Percentiles rank a stretch among this genome's conserved stretches.
These are phyloP conservation scores for Nephila pilipes DNA, from an alignment of 1,140 invertebrate genomes.

Conservation along the genomic window DNA sequence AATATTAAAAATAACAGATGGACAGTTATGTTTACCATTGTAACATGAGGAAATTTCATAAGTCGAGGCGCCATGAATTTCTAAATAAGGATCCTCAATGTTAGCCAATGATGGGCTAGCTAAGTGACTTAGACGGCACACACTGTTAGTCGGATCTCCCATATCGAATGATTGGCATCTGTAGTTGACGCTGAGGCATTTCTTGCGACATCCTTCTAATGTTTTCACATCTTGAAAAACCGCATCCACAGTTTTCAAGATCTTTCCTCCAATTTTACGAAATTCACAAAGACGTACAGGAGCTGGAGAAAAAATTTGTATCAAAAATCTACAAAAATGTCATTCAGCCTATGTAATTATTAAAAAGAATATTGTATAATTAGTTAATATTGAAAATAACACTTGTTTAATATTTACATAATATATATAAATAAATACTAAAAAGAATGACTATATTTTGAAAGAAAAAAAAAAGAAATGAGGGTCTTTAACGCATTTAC, in stretches of 20 bases:
- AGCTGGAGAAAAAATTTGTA: conserved; percentile 70
- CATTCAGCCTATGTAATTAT: too few species aligned
- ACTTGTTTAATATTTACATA: too few species aligned
- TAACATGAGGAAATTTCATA: conserved; percentile 96
- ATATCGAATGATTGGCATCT: conserved; percentile 96
- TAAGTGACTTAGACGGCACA: conserved; percentile 95
- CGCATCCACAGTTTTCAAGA: conserved; percentile 95
- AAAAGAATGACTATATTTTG: too few species aligned
- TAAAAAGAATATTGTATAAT: too few species aligned
- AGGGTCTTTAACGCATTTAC: too few species aligned
- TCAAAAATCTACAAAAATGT: neutral
- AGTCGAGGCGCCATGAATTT: conserved; percentile 90
- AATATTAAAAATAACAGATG: neutral
- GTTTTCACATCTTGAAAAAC: conserved; percentile 92
- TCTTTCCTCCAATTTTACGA: conserved; percentile 91
- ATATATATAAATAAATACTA: too few species aligned
- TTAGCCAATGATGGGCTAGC: conserved; percentile 92
- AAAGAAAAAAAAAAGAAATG: too few species aligned
- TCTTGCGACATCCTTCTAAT: conserved; percentile 90
- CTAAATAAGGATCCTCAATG: conserved; percentile 92
- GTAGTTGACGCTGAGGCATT: conserved; percentile 92
- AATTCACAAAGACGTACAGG: conserved; percentile 89
- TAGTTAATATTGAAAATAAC: too few species aligned
- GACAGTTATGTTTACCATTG: conserved; percentile 84
- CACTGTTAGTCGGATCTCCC: conserved; percentile 94